Percentiles rank a stretch among this genome's conserved stretches.
Conservation (phyloP, 2,888 invertebrate species). For the Urechis unicinctus region DNA sequence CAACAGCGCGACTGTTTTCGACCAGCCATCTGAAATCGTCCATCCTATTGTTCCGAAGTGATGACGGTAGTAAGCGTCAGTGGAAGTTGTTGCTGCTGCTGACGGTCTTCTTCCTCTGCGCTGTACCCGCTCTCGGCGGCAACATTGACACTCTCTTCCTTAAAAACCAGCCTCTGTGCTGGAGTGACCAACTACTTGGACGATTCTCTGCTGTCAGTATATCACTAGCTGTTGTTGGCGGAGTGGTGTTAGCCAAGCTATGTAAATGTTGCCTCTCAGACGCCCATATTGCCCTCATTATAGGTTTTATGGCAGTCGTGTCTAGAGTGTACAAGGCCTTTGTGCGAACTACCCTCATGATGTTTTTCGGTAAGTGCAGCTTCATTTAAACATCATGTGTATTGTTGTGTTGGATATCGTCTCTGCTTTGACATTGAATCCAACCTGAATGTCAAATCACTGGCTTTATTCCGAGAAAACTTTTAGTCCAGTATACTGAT, state of each 20-base stretch:
- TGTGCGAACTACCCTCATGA: slow-evolving; percentile 9
- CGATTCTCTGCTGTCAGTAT: background rate
- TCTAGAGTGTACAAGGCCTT: slow-evolving; percentile 5
- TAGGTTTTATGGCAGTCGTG: slow-evolving; percentile 1
- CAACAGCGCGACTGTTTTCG: slow-evolving; percentile 4
- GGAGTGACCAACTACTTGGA: slow-evolving; percentile 5
- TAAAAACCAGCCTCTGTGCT: slow-evolving; percentile 14
- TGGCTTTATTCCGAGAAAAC: too few relatives aligned
- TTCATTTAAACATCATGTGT: background rate
- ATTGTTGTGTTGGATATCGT: too few relatives aligned
- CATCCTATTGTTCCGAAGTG: slow-evolving; percentile 1
- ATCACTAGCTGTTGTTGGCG: slow-evolving; percentile 1
- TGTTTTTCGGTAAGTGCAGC: slow-evolving; percentile 6
- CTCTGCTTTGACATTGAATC: too few relatives aligned
- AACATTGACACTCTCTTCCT: slow-evolving; percentile 3
- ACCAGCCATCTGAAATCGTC: slow-evolving; percentile 1
- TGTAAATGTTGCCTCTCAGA: slow-evolving; percentile 4
- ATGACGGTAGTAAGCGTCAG: background rate
- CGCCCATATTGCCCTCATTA: slow-evolving; percentile 5
- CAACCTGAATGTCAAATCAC: too few relatives aligned
- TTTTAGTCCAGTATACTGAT: too few relatives aligned
- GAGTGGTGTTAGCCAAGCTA: background rate
- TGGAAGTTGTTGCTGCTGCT: slow-evolving; percentile 8
- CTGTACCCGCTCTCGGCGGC: background rate
- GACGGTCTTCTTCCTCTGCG: slow-evolving; percentile 6